phyloP scores from a whole-genome alignment of 1,140 invertebrate species.

The Cotesia glomerata region DNA sequence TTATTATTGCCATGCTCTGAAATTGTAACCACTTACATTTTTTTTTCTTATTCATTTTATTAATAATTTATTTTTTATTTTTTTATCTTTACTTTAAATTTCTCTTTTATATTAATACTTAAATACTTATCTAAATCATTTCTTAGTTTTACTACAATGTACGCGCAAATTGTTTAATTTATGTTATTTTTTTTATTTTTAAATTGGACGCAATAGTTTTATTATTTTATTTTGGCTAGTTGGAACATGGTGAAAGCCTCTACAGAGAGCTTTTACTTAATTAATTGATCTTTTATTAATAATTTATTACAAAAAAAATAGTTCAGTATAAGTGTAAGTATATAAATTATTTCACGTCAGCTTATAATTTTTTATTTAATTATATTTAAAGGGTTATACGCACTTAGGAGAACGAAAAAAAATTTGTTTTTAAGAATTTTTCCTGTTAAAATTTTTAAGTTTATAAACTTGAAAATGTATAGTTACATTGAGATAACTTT shows the following conservation, averaged over 20 bases:
- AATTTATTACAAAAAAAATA: slow-evolving; percentile 20
- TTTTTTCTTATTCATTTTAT: no score
- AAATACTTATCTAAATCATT: slow-evolving; percentile 15
- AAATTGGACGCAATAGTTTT: slow-evolving; percentile 56
- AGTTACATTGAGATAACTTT: no score
- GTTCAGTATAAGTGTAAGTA: slow-evolving; percentile 14
- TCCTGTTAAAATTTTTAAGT: no score
- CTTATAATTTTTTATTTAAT: not conserved
- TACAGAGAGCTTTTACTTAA: slow-evolving; percentile 24
- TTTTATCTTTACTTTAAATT: not conserved
- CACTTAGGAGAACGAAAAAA: no score
- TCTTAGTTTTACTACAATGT: slow-evolving; percentile 39
- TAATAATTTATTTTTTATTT: not conserved
- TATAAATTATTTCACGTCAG: not conserved
- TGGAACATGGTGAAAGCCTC: slow-evolving; percentile 42
- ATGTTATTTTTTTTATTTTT: slow-evolving; percentile 44
- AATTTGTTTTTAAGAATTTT: no score
- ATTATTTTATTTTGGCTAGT: slow-evolving; percentile 39
- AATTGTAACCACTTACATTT: slow-evolving; percentile 12
- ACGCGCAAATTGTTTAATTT: slow-evolving; percentile 42
- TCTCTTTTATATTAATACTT: not conserved
- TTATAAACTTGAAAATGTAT: no score
- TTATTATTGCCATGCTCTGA: not conserved
- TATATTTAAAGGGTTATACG: not conserved
- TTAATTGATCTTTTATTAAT: slow-evolving; percentile 25